phyloP scores from a whole-genome alignment of 2,888 invertebrate genomes.

The Aspidiotus destructor region DNA sequence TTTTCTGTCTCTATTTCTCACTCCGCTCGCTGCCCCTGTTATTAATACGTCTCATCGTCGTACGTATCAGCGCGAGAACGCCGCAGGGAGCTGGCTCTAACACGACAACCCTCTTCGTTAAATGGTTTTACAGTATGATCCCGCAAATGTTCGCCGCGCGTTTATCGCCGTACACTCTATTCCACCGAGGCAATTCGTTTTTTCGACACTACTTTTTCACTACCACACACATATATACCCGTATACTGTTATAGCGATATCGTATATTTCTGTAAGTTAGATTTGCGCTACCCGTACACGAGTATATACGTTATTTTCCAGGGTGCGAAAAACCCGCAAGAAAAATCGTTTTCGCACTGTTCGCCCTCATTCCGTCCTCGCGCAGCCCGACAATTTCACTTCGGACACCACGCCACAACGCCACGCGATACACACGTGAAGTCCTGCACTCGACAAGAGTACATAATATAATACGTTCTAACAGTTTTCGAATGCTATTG shows the following conservation, averaged over 20 bases:
- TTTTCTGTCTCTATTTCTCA: not conserved
- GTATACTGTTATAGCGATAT: not conserved
- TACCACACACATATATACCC: not conserved
- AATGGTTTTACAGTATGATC: slow-evolving; percentile 17
- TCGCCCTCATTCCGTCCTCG: not conserved
- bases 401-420: too few species aligned
- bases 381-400: too few species aligned
- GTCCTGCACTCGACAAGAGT: too few species aligned
- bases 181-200: not conserved
- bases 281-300: too few species aligned
- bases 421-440: too few species aligned
- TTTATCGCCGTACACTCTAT: not conserved
- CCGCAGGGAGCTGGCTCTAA: slow-evolving; percentile 15
- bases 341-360: slow-evolving; percentile 1
- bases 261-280: too few species aligned
- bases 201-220: not conserved
- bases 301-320: not conserved
- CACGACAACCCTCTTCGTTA: slow-evolving; percentile 27
- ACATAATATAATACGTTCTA: too few species aligned
- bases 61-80: not conserved
- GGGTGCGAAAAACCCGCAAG: slow-evolving; percentile 3
- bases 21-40: not conserved
- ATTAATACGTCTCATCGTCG: not conserved
- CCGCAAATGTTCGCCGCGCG: slow-evolving; percentile 9
- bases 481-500: too few species aligned